Conservation (phyloP, 2,797 vertebrate species). For the Melanotaenia parkinsoni region DNA sequence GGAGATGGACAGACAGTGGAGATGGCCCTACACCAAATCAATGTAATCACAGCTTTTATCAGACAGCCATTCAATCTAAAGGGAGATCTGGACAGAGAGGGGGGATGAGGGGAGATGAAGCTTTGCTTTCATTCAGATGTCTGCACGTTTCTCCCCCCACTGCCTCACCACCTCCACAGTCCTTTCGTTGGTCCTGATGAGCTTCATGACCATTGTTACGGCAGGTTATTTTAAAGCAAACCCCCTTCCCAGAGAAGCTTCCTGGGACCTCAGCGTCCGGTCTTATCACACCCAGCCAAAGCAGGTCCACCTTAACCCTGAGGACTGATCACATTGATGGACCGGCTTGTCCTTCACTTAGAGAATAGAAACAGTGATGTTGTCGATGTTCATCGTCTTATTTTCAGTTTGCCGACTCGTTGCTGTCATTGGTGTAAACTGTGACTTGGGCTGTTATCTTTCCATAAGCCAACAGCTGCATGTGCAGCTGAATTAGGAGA, state of each 20-base stretch:
- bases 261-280: conserved; percentile 40
- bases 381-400: background rate
- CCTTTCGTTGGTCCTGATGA: conserved; percentile 75
- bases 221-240: conserved; percentile 77
- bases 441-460: too few relatives aligned
- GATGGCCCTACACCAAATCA: conserved; percentile 78
- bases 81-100: conserved; percentile 36
- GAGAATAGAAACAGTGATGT: conserved; percentile 26
- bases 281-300: conserved; percentile 76
- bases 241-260: conserved; percentile 67
- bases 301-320: conserved; percentile 70
- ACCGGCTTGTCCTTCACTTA: conserved; percentile 68
- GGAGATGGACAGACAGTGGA: conserved; percentile 56
- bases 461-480: too few relatives aligned
- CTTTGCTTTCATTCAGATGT: conserved; percentile 46
- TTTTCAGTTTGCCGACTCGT: too few relatives aligned
- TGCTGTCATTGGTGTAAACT: too few relatives aligned
- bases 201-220: conserved; percentile 74
- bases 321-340: conserved; percentile 68
- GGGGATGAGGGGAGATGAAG: conserved; percentile 27
- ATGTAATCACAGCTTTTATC: conserved; percentile 83
- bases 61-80: conserved; percentile 71
- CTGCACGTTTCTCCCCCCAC: conserved; percentile 26
- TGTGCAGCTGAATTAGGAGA: too few relatives aligned
- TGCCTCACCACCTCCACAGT: conserved; percentile 47